A percentile compares a stretch with the other conserved stretches of the same genome.
phyloP scores from a whole-genome alignment of 2,888 invertebrate species.

The Tinea trinotella region DNA sequence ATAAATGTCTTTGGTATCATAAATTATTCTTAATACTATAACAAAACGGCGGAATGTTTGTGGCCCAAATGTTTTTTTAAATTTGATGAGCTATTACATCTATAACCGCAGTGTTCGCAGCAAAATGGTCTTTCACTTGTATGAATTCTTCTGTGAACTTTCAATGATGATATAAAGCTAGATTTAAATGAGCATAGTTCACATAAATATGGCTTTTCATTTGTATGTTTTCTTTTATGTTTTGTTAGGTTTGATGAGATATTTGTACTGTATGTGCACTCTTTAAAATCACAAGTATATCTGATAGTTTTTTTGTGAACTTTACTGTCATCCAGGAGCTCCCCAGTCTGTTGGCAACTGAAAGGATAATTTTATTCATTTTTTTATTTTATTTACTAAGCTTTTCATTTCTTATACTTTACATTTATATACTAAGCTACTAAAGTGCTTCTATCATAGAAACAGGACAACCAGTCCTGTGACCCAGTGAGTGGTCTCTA shows the following conservation, averaged over 20 bases:
- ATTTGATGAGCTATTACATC: slow-evolving; percentile 63
- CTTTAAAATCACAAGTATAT: slow-evolving; percentile 53
- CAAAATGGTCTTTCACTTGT: slow-evolving; percentile 51
- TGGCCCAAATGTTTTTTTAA: slow-evolving; percentile 56
- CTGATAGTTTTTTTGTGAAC: slow-evolving; percentile 33
- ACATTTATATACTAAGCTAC: no score
- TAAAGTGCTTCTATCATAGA: no score
- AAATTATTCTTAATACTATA: no score
- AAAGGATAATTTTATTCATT: slow-evolving; percentile 26
- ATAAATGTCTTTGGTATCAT: no score
- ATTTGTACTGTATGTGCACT: slow-evolving; percentile 70
- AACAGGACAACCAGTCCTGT: no score
- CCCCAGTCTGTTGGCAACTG: slow-evolving; percentile 49
- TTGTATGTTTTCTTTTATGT: slow-evolving; percentile 55
- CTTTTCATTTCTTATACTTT: no score
- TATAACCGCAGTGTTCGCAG: slow-evolving; percentile 51
- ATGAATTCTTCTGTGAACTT: slow-evolving; percentile 56
- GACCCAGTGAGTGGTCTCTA: no score
- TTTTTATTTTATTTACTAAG: no score
- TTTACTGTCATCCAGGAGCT: slow-evolving; percentile 50
- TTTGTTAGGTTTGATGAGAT: slow-evolving; percentile 58
- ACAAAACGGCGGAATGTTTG: slow-evolving; percentile 31
- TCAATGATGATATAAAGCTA: slow-evolving; percentile 60
- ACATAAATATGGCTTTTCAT: slow-evolving; percentile 59
- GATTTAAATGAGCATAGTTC: slow-evolving; percentile 59